Evolutionary conservation across 2,888 invertebrate species (phyloP).

Genomic region (Chromoteleia sp.): DNA sequence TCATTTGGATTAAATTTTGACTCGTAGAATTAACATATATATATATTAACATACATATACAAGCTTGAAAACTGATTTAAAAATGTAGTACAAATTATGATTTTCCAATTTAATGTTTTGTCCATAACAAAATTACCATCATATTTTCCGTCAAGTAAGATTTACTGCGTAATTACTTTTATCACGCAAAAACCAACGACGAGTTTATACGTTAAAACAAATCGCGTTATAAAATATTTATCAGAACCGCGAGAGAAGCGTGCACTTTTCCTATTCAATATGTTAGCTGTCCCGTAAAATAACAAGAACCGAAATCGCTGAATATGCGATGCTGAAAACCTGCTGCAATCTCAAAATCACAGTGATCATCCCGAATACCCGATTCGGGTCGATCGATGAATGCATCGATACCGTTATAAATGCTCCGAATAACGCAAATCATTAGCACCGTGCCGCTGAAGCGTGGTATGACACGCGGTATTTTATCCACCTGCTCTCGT

Average conservation of each 20-base stretch:
- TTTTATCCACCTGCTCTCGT: constrained; percentile 40
- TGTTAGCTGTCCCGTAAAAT: constrained; percentile 38
- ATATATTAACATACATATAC: no score
- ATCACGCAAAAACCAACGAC: no score
- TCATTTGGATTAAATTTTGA: no score
- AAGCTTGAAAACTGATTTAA: no score
- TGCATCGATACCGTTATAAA: constrained; percentile 36
- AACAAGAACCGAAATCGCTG: constrained; percentile 20
- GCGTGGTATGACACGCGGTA: constrained; percentile 42
- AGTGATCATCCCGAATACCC: neutral
- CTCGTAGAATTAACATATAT: no score
- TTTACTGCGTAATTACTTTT: no score
- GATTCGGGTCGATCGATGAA: constrained; percentile 1
- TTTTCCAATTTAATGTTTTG: no score
- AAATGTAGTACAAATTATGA: no score
- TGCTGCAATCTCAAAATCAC: constrained; percentile 7
- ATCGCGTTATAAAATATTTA: constrained; percentile 35
- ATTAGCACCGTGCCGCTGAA: constrained; percentile 32
- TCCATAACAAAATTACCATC: no score
- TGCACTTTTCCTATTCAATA: neutral
- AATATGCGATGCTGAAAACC: constrained; percentile 9
- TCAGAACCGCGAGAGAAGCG: neutral
- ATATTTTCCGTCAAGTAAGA: neutral
- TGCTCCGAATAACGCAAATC: constrained; percentile 32
- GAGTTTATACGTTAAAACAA: neutral